Evolutionary conservation across 1,140 invertebrate genomes (phyloP).

Genomic region (Drosophila nikananu): DNA sequence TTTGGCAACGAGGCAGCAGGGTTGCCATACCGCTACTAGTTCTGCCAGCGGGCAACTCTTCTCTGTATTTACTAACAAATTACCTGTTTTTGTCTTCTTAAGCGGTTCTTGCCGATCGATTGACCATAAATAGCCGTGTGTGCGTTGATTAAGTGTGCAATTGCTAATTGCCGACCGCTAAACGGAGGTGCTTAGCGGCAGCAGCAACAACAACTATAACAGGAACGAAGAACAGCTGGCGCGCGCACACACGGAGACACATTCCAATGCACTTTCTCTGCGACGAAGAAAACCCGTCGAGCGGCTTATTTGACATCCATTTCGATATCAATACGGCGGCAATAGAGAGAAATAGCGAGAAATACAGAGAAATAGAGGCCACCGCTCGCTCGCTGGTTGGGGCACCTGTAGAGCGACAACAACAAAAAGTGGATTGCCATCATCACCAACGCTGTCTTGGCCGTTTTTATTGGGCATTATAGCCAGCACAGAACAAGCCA

Average conservation of each 20-base stretch:
- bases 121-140: slow-evolving; percentile 11
- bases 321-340: slow-evolving; percentile 78
- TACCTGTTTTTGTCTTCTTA: slow-evolving; percentile 10
- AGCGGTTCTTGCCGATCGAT: slow-evolving; percentile 19
- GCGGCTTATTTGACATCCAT: slow-evolving; percentile 79
- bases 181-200: slow-evolving; percentile 11
- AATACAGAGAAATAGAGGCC: slow-evolving; percentile 70
- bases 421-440: slow-evolving; percentile 54
- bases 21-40: slow-evolving; percentile 3
- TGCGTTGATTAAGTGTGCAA: slow-evolving; percentile 22
- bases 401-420: slow-evolving; percentile 37
- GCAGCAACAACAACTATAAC: not conserved
- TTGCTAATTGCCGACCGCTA: slow-evolving; percentile 17
- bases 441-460: slow-evolving; percentile 37
- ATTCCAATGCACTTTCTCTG: slow-evolving; percentile 79
- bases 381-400: slow-evolving; percentile 23
- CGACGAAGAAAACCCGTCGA: slow-evolving; percentile 68
- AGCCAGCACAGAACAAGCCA: slow-evolving; percentile 17
- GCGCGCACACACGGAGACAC: slow-evolving; percentile 33
- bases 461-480: slow-evolving; percentile 68
- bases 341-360: slow-evolving; percentile 51
- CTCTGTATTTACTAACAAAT: slow-evolving; percentile 33
- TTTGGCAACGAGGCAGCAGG: not conserved
- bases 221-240: slow-evolving; percentile 26
- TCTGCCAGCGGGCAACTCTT: not conserved